Evolutionary conservation across 2,888 invertebrate species (phyloP), one percentile per base, ranked within the genome.

Genomic region (Dryobota labecula): DNA sequence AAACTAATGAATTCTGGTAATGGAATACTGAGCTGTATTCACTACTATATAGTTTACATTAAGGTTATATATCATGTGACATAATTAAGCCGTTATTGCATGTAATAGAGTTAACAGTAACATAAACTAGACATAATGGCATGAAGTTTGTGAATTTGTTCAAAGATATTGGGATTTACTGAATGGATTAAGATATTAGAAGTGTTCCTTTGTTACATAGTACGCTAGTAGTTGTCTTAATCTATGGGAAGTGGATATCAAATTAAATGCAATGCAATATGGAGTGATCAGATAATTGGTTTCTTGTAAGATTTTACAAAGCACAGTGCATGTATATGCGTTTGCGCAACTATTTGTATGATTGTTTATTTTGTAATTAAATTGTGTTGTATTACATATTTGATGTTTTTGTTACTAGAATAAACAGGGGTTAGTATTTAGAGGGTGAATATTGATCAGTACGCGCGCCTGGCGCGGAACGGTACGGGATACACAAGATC

Each of bases 361-460:
- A 78, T 77, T 79, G 83, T 83, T 82, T 82, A 82, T 80, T 84
- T 85, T 87, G 47, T 87, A 83, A 89, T 87, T 85, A 87, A 87
- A 88, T 73, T 83, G 67, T 86, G 80, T 86, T 87, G 67, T 84
- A 85, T 82, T 74, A 82, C 74, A 76, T 63, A 70, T 47, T 71
- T 61, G 62, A 61, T 76, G 73, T 84, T 80, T 88, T 81, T 77
- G 70, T 81, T 77, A 56, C 20, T 67, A 74, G 63, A 57, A 56
- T 62, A 57, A 74, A 76, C 51, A 47, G 9, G 66, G 56, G 38
- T 58, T 68, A 30, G 8, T 41, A 33, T 27, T 27, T 38, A 57
- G 61, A 78, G 87, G 84, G 84, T 89, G 88, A 86, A 87, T 89
- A 86, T 87, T 84, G 84, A 87, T 86, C 64, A 75, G 58, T 49